Conservation (phyloP, 2,113 vertebrate species). For the Eretmochelys imbricata region DNA sequence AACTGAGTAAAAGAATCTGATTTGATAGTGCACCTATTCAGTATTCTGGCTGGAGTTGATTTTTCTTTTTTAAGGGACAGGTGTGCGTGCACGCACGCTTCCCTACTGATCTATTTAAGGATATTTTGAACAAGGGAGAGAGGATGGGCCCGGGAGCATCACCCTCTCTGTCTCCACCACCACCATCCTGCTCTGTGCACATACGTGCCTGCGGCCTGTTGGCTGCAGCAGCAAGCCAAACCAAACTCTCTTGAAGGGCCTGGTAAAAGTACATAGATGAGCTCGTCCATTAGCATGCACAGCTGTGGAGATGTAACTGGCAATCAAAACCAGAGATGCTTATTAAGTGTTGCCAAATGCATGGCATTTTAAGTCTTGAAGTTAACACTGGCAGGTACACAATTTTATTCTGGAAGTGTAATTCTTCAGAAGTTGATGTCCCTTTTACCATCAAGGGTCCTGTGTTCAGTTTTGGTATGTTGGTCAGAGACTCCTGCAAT, state of each 20-base stretch:
- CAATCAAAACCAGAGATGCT: background rate
- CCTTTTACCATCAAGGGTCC: fast-evolving
- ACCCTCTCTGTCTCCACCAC: background rate
- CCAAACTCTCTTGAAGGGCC: background rate
- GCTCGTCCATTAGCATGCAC: fast-evolving
- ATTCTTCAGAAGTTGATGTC: background rate
- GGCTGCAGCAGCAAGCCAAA: too few relatives aligned
- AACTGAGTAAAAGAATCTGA: background rate
- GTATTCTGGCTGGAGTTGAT: background rate
- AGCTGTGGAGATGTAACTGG: fast-evolving
- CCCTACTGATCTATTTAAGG: background rate
- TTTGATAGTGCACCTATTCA: background rate
- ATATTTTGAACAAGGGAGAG: background rate
- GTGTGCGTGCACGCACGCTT: fast-evolving
- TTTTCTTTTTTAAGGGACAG: background rate
- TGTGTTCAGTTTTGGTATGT: background rate
- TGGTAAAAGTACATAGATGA: fast-evolving
- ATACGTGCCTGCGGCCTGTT: background rate
- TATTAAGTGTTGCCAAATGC: background rate
- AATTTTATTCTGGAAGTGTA: background rate
- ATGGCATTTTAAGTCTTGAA: background rate
- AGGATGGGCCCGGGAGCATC: background rate
- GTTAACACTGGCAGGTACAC: background rate
- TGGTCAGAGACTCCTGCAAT: background rate
- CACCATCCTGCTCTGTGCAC: background rate